Evolutionary conservation across 2,888 invertebrate species (phyloP).

Genomic region (Alviniconcha strummeri): DNA sequence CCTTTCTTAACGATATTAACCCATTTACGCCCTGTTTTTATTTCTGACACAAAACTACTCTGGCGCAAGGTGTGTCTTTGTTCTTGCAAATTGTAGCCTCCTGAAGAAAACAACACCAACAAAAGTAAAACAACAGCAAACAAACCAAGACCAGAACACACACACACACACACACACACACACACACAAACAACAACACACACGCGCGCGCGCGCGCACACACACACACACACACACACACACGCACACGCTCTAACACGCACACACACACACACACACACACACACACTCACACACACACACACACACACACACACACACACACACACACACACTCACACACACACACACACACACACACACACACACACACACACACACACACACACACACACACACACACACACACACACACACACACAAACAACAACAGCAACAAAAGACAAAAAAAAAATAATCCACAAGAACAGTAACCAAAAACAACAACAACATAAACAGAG

Average conservation of each 20-base stretch:
- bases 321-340: conserved; percentile 8
- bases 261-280: conserved; percentile 3
- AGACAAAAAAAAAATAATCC: neutral
- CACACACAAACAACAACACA: conserved; percentile 5
- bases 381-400: neutral
- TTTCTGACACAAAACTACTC: too few species aligned
- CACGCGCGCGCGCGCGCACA: conserved; percentile 2
- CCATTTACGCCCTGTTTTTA: too few species aligned
- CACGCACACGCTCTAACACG: neutral
- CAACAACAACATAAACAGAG: neutral
- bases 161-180: neutral
- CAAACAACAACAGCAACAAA: neutral
- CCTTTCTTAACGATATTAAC: too few species aligned
- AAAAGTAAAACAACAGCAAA: too few species aligned
- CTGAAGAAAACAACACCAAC: too few species aligned
- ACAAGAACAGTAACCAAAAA: neutral
- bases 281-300: neutral
- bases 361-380: neutral
- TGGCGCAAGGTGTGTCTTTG: too few species aligned
- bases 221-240: conserved; percentile 5
- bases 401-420: neutral
- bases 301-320: conserved; percentile 2
- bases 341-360: conserved; percentile 10
- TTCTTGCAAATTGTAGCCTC: too few species aligned
- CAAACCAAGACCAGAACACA: neutral